Conservation (phyloP, 2,797 vertebrate species). For the Astyanax mexicanus region DNA sequence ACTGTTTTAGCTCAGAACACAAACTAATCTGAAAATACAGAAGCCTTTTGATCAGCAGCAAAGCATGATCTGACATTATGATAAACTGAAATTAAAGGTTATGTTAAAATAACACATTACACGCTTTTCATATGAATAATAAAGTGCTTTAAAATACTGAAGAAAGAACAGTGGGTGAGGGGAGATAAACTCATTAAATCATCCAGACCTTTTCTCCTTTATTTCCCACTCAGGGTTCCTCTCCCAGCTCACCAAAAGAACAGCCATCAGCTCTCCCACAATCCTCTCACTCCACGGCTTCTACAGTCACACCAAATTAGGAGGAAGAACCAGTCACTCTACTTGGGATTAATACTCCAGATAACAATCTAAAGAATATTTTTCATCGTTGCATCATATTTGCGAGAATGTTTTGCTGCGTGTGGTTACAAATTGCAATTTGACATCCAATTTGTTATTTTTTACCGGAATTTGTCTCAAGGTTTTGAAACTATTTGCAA, state of each 20-base stretch:
- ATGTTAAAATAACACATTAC: not conserved
- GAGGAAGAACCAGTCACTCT: constrained; percentile 11
- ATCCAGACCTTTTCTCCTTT: constrained; percentile 69
- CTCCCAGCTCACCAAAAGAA: constrained; percentile 81
- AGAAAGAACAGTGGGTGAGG: not conserved
- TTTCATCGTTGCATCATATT: constrained; percentile 12
- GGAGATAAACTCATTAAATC: not conserved
- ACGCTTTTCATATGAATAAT: not conserved
- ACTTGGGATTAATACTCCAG: constrained; percentile 17
- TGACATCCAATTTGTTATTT: constrained; percentile 17
- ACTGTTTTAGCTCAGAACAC: not conserved
- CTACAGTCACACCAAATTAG: constrained; percentile 64
- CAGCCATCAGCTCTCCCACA: constrained; percentile 77
- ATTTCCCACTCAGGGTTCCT: constrained; percentile 75
- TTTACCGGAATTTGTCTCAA: not conserved
- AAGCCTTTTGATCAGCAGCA: not conserved
- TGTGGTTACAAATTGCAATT: constrained; percentile 11
- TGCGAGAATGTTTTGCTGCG: constrained; percentile 14
- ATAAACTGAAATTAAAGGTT: not conserved
- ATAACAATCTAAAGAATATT: constrained; percentile 24
- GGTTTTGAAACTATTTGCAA: constrained; percentile 14
- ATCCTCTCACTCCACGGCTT: constrained; percentile 76
- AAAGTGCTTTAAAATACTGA: not conserved
- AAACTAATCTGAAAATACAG: not conserved
- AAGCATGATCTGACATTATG: not conserved